phyloP scores from a whole-genome alignment of 2,888 invertebrate species.

The Lycaena phlaeas region DNA sequence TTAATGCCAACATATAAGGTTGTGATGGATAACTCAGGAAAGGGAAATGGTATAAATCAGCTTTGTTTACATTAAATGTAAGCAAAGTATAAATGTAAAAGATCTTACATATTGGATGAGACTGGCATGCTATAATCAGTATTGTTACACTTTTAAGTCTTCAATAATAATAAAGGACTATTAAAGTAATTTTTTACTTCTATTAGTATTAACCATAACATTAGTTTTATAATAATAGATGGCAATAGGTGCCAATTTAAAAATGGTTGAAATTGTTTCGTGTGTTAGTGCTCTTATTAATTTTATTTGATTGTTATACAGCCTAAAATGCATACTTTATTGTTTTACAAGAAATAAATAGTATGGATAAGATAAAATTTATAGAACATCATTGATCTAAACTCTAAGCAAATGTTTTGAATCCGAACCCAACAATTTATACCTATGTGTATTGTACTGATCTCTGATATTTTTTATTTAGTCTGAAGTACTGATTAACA shows the following conservation, averaged over 20 bases:
- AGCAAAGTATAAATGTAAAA: not conserved
- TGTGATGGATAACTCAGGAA: not conserved
- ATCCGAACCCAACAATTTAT: too few species aligned
- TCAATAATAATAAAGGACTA: conserved; percentile 5
- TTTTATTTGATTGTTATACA: conserved; percentile 5
- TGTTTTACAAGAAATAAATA: not conserved
- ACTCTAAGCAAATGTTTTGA: too few species aligned
- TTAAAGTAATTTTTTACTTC: conserved; percentile 4
- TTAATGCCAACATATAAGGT: not conserved
- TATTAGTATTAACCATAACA: not conserved
- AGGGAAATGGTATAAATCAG: not conserved
- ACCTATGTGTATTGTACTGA: too few species aligned
- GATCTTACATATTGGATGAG: not conserved
- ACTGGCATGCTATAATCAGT: conserved; percentile 5
- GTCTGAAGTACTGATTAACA: too few species aligned
- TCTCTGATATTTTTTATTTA: too few species aligned
- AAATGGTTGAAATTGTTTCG: not conserved
- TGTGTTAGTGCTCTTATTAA: not conserved
- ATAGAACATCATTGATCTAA: not conserved
- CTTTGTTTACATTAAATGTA: not conserved
- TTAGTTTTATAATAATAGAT: conserved; percentile 1
- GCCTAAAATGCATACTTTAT: not conserved
- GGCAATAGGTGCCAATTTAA: not conserved
- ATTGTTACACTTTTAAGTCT: conserved; percentile 8
- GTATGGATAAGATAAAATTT: not conserved